Evolutionary conservation across 2,797 vertebrate genomes (phyloP), one percentile per base, ranked within the genome.

Genomic region (Aphelocoma californica): DNA sequence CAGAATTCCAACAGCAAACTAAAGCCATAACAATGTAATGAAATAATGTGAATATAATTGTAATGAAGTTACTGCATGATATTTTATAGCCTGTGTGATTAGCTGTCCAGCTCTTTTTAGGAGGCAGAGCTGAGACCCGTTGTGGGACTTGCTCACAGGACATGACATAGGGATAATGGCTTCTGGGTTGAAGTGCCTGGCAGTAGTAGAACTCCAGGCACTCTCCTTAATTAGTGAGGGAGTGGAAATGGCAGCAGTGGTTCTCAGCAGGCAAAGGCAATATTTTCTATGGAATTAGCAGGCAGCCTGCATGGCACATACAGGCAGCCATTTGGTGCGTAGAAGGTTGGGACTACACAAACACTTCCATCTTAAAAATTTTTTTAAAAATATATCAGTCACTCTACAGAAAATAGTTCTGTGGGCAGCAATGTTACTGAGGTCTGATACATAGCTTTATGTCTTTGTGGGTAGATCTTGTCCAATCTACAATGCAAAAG

Each of bases 111-210:
- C 10, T 31, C 13, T 47, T 65, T 47, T 29, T 47, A 69, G 56
- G 58, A 72, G n/a, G 9, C 14, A 84, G 23, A 29, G 19, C n/a
- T 84, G 45, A 71, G 38, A 32, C 23, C 28, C 6, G 6, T 7
- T 73, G 23, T 56, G 44, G 16, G 31, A 86, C 32, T 50, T 70
- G 74, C 36, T 54, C 23, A 12, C 25, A 50, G 70, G 45, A 65
- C 0, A 0, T 50, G 28, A 21, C 7, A 15, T 2, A 21, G 47
- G 32, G 48, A 23, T 64, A 16, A 34, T 20, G 26, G 14, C 32
- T 92, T 44, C 66, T 57, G 38, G 13, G 15, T 20, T 65, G 53
- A 86, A 67, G 61, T 69, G 36, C 23, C 38, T 72, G 47, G 32
- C 23, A 21, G n/a, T 2, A 65, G 29, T 6, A 75, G 19, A 56